Base-by-base conservation (phyloP, 2,113 vertebrate species). In the Campylomormyrus numenius region DNA sequence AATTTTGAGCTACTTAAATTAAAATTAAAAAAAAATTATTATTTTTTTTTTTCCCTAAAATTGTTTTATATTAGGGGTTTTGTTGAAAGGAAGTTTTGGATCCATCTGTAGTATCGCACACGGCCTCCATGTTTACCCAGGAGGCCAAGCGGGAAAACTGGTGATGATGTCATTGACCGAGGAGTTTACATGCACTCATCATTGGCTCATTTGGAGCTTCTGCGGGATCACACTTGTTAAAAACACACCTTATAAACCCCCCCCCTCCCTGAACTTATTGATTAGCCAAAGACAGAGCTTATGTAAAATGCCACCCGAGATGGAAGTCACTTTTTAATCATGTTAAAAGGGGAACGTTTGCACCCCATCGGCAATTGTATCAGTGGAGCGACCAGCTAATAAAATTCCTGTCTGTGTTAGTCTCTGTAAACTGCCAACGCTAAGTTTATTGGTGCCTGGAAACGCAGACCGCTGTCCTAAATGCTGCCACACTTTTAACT, bases 401-500 rank as follows among this genome's bases (percentile, higher is more conserved):
- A 89, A 74, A 74, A 56, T 48, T 17, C 46, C n/a, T 21, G 42
- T 52, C n/a, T 77, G 24, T 74, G 62, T 89, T 77, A 77, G 66
- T 89, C 88, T 88, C 66, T 50, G 45, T 89, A 77, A 77, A 74
- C 88, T 74, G 58, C 45, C 42, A 46, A 89, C 88, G 15, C 42
- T 50, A 74, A 77, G 62, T 89, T 89, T 77, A 77, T 89, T 42
- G 89, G 77, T 27, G 80, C 52, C 89, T 52, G 24, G 50, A 85
- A 84, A 85, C 2, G 24, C 53, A 46, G 24, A 48, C 35, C 39
- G n/a, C 24, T 46, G 39, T 89, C 89, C 89, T 85, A 45, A 89
- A 89, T 19, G 80, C 52, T 50, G 49, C 52, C 24, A 77, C 52
- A 46, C 49, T 58, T 83, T 56, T 46, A 85, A 46, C 52, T 27